Base-by-base conservation (phyloP, 2,113 vertebrate species). In the Falco punctatus region DNA sequence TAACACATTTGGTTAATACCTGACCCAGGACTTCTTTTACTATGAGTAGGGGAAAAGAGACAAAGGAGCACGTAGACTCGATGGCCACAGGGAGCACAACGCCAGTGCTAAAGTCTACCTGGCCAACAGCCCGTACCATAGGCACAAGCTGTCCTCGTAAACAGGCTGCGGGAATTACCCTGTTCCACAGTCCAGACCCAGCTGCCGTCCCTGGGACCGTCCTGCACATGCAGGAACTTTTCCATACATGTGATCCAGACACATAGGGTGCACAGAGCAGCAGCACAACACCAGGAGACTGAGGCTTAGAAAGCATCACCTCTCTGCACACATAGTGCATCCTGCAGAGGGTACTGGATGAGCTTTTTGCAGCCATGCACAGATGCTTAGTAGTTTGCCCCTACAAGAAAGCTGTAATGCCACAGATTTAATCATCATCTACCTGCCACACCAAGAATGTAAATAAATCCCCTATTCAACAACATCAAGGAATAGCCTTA, bases 231-330 rank as follows among this genome's bases (percentile, higher is more conserved):
- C 14, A 82, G 38, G 64, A 44, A 70, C 32, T n/a, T 26, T 21
- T 70, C 54, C 48, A 62, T 3, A 0, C 10, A 12, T 2, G 0
- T 5, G 32, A 44, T 52, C 59, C 48, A 26, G 3, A 33, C 15
- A 16, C 57, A 27, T 10, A 33, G 24, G 11, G 21, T 11, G 6
- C 35, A 20, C 0, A 0, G 46, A 57, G 48, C 27, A 49, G 32
- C 6, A 2, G 44, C 28, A 32, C 70, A 38, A 3, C 0, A 0
- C 18, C 59, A 28, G 44, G 30, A 86, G 38, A 54, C 10, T 0
- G 5, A 81, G 35, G 33, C 2, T 33, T 1, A 0, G 26, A 40
- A 55, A 72, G n/a, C 13, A 65, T 28, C 55, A 20, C 11, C 22
- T 46, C 75, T n/a, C 11, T 20, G 10, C 22, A 23, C 17, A 42